Evolutionary conservation across 1,140 invertebrate genomes (phyloP), one percentile per base, ranked within the genome.

Genomic region (Pectinophora gossypiella): DNA sequence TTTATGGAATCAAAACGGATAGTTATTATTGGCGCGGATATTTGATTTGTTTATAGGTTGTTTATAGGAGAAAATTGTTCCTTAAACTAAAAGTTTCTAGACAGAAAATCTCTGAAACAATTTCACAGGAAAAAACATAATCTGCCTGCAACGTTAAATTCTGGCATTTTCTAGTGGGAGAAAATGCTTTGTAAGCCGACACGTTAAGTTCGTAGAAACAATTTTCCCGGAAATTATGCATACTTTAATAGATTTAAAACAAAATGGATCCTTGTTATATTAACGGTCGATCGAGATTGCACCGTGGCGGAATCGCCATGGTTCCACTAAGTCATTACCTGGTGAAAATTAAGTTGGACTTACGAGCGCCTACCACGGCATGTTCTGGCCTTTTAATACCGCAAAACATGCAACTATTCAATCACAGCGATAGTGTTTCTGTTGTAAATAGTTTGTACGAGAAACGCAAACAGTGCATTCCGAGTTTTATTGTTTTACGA

Each of bases 361-460:
- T 65, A 69, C 59, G 55, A 53, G 51, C 38, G 9, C 32, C 16
- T 48, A 21, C 42, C 56, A 58, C 52, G 50, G 46, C 54, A 61
- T 1, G 21, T 36, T 42, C n/a, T 13, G 19, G 42, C 19, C 15
- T 21, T 66, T 70, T 64, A 75, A 70, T 68, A 70, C 59, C 54
- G 13, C 51, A 42, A 44, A 64, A 56, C 72, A 75, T 75, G 72
- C 72, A 68, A 75, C 59, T 58, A 62, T 70, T 70, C 64, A 72
- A 75, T 72, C 59, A 70, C 48, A 51, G 4, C 19, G 36, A 40
- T 40, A 16, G 10, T 6, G 13, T 40, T 16, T 5, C 23, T n/a
- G n/a, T 27, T 27, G 5, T 27, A 27, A 27, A 12, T 27, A 27
- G 23, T 6, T 27, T 27, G 23, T 27, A 6, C 12, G 5, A 27